These are phyloP conservation scores for Pedetes capensis DNA, from an alignment of 2,113 vertebrate genomes.

Conservation along the genomic window DNA sequence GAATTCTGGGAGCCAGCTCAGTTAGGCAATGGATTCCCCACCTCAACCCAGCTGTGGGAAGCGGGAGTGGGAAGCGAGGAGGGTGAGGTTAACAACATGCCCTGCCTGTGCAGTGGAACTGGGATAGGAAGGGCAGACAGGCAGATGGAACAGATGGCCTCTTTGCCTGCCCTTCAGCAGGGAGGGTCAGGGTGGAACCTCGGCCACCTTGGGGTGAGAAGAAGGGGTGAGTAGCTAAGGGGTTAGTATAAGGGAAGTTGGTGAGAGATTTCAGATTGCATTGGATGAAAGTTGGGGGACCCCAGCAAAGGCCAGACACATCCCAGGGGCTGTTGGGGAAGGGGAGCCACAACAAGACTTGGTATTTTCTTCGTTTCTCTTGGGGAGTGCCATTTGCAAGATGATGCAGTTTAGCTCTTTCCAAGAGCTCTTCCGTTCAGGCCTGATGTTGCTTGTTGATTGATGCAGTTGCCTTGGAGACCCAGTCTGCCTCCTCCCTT, in stretches of 20 bases:
- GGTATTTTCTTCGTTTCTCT: slow-evolving; percentile 51
- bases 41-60: slow-evolving; percentile 57
- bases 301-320: neutral
- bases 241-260: neutral
- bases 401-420: slow-evolving; percentile 43
- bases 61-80: slow-evolving; percentile 14
- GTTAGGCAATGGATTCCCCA: slow-evolving; percentile 50
- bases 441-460: slow-evolving; percentile 83
- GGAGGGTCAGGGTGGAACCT: neutral
- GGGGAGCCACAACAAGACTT: neutral
- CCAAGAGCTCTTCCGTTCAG: slow-evolving; percentile 67
- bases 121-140: neutral
- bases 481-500: slow-evolving; percentile 46
- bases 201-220: neutral
- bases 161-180: neutral
- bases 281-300: neutral
- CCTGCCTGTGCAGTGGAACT: neutral
- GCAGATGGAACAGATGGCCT: neutral
- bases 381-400: slow-evolving; percentile 43
- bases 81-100: neutral
- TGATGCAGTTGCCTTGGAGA: slow-evolving; percentile 80
- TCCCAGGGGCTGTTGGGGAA: neutral
- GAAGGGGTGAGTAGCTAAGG: neutral
- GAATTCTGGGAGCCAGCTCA: slow-evolving; percentile 40
- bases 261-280: neutral